Evolutionary conservation across 1,140 invertebrate species (phyloP), one percentile per base, ranked within the genome.

Genomic region (Adelges cooleyi): DNA sequence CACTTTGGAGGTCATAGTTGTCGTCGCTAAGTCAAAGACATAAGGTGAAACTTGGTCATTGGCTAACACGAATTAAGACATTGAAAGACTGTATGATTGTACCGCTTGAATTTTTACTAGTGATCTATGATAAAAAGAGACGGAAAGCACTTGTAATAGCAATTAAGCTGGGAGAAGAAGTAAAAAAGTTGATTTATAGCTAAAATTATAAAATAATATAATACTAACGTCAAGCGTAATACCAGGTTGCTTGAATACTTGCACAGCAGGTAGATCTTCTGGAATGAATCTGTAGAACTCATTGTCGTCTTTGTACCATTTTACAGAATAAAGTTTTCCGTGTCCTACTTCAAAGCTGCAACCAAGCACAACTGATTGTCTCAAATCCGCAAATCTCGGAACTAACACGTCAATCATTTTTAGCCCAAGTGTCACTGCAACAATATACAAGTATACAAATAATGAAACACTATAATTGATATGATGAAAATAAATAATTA

Each of bases 251-350:
- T 77, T 71, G 72, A 85, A 85, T 40, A 79, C 77, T 71, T 82
- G 77, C 29, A 78, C 79, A 11, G 81, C 79, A 62, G 84, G 84
- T 70, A 76, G 76, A 70, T 83, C 81, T 65, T 82, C 73, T 0
- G 82, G 81, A 71, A 79, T 76, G 70, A 74, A 84, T 68, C 81
- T 76, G 72, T 80, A 84, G 73, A 85, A 83, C 69, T 84, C 80
- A 3, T 73, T 69, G 11, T 77, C 77, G 67, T 83, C 81, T 70
- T 83, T 84, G 74, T 82, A 83, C 84, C 84, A 85, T 69, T 81
- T 84, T 18, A 84, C 80, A 2, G 81, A 82, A 70, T 84, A 84
- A 10, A 72, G 46, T 46, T 67, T 72, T 4, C 40, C 66, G 11
- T 50, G 27, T 2, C 68, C 68, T 1, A 71, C 25, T 33, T 69